phyloP scores from a whole-genome alignment of 2,888 invertebrate genomes.

The Agriopis marginaria region DNA sequence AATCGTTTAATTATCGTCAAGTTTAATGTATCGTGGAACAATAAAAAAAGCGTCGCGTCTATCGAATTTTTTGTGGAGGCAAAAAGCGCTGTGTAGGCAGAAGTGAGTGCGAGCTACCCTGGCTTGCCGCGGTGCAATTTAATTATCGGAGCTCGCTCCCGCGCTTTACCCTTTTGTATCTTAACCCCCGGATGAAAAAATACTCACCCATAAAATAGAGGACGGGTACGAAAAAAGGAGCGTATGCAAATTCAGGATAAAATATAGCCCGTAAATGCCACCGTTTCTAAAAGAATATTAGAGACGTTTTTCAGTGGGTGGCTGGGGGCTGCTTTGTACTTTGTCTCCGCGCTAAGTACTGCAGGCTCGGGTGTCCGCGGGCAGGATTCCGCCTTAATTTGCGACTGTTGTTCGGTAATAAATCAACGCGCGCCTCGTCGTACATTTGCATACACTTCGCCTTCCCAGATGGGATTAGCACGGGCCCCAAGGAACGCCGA shows the following conservation, averaged over 20 bases:
- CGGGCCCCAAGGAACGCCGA: constrained; percentile 7
- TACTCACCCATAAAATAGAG: constrained; percentile 86
- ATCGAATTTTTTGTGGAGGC: constrained; percentile 35
- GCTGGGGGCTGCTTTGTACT: constrained; percentile 84
- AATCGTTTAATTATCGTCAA: constrained; percentile 66
- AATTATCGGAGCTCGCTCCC: constrained; percentile 82
- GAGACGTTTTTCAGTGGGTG: constrained; percentile 87
- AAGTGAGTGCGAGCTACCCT: constrained; percentile 36
- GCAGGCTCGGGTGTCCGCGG: constrained; percentile 79
- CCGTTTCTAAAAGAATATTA: constrained; percentile 88
- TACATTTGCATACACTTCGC: constrained; percentile 42
- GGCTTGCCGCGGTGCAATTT: constrained; percentile 79
- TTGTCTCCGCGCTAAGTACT: constrained; percentile 85
- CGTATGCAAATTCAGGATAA: constrained; percentile 88
- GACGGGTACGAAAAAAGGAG: constrained; percentile 86
- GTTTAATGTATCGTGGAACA: constrained; percentile 68
- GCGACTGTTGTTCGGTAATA: constrained; percentile 80
- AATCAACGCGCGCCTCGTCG: constrained; percentile 65
- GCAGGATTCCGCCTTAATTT: constrained; percentile 80
- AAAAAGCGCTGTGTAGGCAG: constrained; percentile 27
- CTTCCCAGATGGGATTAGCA: constrained; percentile 31
- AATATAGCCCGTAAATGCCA: constrained; percentile 88
- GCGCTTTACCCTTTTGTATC: constrained; percentile 87
- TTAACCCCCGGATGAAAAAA: constrained; percentile 86
- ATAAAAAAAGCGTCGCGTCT: constrained; percentile 48